A percentile compares a stretch with the other conserved stretches of the same genome.
phyloP scores from a whole-genome alignment of 37 sponge, comb jelly and placozoan species.

The Chondrosia reniformis region DNA sequence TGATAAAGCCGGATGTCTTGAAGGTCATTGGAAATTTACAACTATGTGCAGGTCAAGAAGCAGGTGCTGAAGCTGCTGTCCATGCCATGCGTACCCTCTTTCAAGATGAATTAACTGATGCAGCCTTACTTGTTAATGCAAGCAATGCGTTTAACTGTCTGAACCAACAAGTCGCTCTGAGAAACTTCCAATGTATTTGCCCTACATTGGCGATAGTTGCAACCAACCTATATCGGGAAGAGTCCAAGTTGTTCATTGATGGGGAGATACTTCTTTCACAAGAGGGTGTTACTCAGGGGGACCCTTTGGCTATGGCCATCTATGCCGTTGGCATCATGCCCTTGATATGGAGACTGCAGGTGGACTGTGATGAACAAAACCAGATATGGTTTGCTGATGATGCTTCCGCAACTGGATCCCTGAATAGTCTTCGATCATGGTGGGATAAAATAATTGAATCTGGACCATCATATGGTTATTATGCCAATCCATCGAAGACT shows the following conservation, averaged over 20 bases:
- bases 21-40: not conserved
- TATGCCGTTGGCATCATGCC: constrained; percentile 5
- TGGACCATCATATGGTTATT: not conserved
- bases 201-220: not conserved
- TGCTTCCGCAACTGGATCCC: not conserved
- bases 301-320: constrained; percentile 3
- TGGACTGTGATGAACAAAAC: not conserved
- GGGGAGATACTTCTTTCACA: constrained; percentile 1
- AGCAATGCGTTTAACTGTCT: constrained; percentile 7
- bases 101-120: not conserved
- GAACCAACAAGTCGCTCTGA: not conserved
- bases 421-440: not conserved
- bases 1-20: not conserved
- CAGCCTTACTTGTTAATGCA: not conserved
- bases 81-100: not conserved
- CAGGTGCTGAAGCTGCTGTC: constrained; percentile 21
- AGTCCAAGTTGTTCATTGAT: not conserved
- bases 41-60: constrained; percentile 14
- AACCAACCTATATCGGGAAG: constrained; percentile 20
- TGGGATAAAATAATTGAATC: not conserved
- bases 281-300: not conserved
- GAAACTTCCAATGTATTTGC: not conserved
- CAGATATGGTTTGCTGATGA: constrained; percentile 8
- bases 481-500: not conserved
- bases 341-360: not conserved